Conservation (phyloP, 2,797 vertebrate genomes). For the Peromyscus aztecus region DNA sequence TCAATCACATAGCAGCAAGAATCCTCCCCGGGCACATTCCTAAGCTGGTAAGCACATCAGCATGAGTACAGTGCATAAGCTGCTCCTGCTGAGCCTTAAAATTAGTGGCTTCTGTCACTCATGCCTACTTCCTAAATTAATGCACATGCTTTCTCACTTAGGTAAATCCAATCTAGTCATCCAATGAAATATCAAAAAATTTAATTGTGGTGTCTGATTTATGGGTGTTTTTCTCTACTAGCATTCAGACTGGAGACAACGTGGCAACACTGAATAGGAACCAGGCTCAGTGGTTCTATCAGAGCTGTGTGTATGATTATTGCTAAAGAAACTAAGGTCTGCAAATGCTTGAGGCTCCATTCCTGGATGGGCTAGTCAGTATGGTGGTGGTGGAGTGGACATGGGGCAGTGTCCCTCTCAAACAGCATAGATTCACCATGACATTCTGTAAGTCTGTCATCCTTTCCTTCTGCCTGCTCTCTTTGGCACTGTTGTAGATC, state of each 20-base stretch:
- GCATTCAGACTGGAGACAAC: background rate
- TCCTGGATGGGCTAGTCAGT: rapidly evolving
- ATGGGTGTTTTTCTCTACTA: background rate
- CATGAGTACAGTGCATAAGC: background rate
- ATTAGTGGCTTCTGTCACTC: background rate
- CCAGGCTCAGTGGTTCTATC: background rate
- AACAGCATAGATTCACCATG: background rate
- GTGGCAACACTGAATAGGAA: background rate
- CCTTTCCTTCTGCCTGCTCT: background rate
- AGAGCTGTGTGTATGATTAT: background rate
- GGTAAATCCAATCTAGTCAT: background rate
- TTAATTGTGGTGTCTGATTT: background rate
- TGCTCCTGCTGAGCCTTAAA: background rate
- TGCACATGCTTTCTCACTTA: background rate
- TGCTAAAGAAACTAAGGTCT: background rate
- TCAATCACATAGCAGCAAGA: background rate
- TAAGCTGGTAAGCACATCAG: background rate
- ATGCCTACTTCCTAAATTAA: background rate
- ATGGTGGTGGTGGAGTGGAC: too few species aligned
- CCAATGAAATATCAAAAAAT: background rate
- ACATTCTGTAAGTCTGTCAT: background rate
- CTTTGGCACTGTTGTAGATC: background rate
- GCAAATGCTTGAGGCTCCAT: background rate
- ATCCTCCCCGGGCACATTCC: background rate
- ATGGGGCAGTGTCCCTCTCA: background rate